Percentiles rank a stretch among this genome's conserved stretches.
phyloP scores from a whole-genome alignment of 2,113 vertebrate species.

The Halcyon malimbica region DNA sequence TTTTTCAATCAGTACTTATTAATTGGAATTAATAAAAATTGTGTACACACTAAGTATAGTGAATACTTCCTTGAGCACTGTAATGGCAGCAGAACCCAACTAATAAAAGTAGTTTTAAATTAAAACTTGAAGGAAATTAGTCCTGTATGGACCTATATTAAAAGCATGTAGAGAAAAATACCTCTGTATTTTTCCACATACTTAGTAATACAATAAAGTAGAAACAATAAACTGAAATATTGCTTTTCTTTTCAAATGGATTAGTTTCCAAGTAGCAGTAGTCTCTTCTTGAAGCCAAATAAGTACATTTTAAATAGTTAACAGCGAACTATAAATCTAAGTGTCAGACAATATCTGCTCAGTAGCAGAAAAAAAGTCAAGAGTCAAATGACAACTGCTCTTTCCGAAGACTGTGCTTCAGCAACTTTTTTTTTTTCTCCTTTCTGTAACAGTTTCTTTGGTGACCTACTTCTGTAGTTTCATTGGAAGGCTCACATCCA shows the following conservation, averaged over 20 bases:
- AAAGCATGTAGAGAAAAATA: not conserved
- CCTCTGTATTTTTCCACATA: not conserved
- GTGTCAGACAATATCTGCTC: not conserved
- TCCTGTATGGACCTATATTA: not conserved
- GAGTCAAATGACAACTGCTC: not conserved
- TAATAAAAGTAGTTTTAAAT: conserved; percentile 20
- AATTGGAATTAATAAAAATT: not conserved
- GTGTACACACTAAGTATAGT: not conserved
- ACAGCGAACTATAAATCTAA: not conserved
- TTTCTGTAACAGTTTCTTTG: not conserved
- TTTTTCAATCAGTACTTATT: not conserved
- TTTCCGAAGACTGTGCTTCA: not conserved
- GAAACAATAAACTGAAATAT: not conserved
- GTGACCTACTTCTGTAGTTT: not conserved
- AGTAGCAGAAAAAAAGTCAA: not conserved
- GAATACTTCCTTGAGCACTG: not conserved
- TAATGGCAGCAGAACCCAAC: not conserved
- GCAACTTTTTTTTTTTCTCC: not conserved
- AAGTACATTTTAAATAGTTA: not conserved
- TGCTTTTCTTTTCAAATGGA: not conserved
- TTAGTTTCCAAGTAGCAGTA: not conserved
- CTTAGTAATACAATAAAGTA: not conserved
- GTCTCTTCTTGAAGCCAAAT: not conserved
- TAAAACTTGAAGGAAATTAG: not conserved
- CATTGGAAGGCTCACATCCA: not conserved